Base-by-base conservation (phyloP, 1,140 invertebrate species). In the Penaeus chinensis region DNA sequence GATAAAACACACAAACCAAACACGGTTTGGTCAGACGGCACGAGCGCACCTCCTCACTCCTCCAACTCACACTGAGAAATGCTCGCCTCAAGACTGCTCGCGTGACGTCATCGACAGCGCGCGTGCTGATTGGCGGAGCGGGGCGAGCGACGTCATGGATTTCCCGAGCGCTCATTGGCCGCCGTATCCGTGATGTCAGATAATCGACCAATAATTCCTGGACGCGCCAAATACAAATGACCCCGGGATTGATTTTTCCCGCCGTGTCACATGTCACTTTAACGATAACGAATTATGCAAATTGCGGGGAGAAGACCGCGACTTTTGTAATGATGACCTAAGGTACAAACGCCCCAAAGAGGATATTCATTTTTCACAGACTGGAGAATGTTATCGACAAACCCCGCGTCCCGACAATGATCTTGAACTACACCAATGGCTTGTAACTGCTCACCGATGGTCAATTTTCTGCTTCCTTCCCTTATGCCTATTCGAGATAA, bases 181-280 rank as follows among this genome's bases (percentile, higher is more conserved):
- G n/a, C n/a, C 20, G 54, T 24, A 65, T 24, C 8, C 20, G 61
- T 85, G 83, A 85, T 37, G 83, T 85, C 71, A 61, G 60, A 61
- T 85, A 79, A 85, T 85, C 83, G 83, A 85, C 83, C 83, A 85
- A 85, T 85, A 85, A 85, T 85, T 85, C 83, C 74, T 42, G 27
- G 83, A 62, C 83, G 66, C 83, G 83, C 61, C 60, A 85, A 85
- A 71, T 85, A 76, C n/a, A 62, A 85, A 85, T 77, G 32, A 60
- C 32, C 60, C 20, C 61, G 61, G 27, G 54, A 85, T 85, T 78
- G 83, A 85, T 85, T 78, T 85, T 78, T 61, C 54, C 54, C 16
- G 54, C 54, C 54, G 54, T 54, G 54, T 54, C 54, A 54, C 54
- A 54, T 54, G 54, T 54, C 54, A 54, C 54, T 54, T 54, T 54